These are phyloP conservation scores for Hypomesus transpacificus DNA, from an alignment of 2,113 vertebrate species.

Conservation along the genomic window DNA sequence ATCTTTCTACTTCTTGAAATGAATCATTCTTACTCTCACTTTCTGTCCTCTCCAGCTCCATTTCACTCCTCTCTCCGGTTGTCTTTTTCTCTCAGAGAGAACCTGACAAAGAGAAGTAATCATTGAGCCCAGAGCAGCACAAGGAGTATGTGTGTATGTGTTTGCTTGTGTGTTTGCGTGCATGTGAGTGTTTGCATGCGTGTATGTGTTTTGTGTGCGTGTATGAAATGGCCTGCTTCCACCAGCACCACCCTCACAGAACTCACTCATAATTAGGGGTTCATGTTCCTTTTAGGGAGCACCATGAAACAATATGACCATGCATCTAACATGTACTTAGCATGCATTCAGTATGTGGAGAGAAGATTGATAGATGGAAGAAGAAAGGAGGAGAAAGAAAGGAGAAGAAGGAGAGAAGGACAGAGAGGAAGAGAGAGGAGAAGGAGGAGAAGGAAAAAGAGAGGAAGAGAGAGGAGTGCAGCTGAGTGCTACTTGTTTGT, in stretches of 20 bases:
- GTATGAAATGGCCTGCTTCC: constrained; percentile 41
- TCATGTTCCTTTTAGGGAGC: constrained; percentile 42
- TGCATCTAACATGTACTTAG: constrained; percentile 31
- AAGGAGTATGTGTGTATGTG: too few relatives aligned
- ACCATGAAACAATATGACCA: constrained; percentile 43
- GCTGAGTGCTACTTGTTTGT: too few relatives aligned
- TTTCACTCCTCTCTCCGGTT: too few relatives aligned
- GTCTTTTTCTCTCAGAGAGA: too few relatives aligned
- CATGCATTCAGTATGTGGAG: not conserved
- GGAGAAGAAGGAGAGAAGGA: not conserved
- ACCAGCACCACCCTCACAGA: constrained; percentile 39
- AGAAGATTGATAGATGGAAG: too few relatives aligned
- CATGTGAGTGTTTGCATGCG: constrained; percentile 35
- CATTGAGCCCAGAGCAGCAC: too few relatives aligned
- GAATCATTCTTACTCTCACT: too few relatives aligned
- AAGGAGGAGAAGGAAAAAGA: too few relatives aligned
- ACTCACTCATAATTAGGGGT: constrained; percentile 49
- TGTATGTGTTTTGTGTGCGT: constrained; percentile 43
- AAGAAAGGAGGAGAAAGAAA: not conserved
- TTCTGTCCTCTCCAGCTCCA: too few relatives aligned
- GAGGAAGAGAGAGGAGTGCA: too few relatives aligned
- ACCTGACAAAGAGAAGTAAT: too few relatives aligned
- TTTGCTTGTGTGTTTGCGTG: not conserved
- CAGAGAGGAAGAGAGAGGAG: not conserved
- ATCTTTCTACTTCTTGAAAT: too few relatives aligned